phyloP scores from a whole-genome alignment of 2,797 vertebrate genomes.

The Martes flavigula region DNA sequence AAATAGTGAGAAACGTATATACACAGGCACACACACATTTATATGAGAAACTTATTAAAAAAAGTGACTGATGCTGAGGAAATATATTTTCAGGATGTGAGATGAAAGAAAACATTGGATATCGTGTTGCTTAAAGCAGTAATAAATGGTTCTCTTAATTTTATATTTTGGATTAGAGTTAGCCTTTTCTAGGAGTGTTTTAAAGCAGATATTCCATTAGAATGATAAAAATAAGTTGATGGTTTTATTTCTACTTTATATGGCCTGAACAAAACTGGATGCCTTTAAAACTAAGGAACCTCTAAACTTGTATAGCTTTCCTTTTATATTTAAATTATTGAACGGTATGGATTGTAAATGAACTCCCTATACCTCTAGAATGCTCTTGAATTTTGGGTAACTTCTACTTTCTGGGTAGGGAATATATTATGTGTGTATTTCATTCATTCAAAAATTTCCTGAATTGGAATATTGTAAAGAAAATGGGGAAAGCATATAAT shows the following conservation, averaged over 20 bases:
- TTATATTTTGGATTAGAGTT: not conserved
- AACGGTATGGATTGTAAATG: not conserved
- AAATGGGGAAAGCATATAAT: not conserved
- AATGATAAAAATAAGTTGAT: not conserved
- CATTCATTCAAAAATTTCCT: not conserved
- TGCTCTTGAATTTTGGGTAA: not conserved
- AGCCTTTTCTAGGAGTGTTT: not conserved
- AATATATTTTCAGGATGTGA: constrained; percentile 24
- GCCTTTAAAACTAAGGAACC: not conserved
- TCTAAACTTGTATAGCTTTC: not conserved
- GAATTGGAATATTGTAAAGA: not conserved
- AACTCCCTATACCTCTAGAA: not conserved
- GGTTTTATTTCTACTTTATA: not conserved
- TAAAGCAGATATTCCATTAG: not conserved
- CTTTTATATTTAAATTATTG: constrained; percentile 32
- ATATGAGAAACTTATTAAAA: not conserved
- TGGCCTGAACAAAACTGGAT: not conserved
- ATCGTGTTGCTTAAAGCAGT: constrained; percentile 10
- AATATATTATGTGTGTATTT: not conserved
- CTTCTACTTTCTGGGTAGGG: not conserved
- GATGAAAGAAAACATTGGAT: constrained; percentile 37
- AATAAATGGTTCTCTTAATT: constrained; percentile 20
- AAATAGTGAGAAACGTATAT: not conserved
- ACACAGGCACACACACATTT: not conserved
- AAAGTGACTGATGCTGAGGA: constrained; percentile 13